A percentile compares a stretch with the other conserved stretches of the same genome.
Evolutionary conservation across 2,888 invertebrate species (phyloP).

Genomic region (Drymonia ruficornis): DNA sequence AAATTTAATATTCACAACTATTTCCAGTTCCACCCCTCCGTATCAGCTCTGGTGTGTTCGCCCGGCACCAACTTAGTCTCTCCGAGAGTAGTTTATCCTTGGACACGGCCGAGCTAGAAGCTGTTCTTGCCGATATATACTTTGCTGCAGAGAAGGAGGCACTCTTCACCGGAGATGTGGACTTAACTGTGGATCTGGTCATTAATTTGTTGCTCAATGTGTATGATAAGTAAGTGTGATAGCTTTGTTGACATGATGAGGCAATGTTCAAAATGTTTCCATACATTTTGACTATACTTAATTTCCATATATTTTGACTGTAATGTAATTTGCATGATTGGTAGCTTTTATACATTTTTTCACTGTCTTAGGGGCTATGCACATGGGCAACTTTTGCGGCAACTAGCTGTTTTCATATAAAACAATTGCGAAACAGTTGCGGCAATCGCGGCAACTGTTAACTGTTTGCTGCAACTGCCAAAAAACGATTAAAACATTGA

Average conservation of each 20-base stretch:
- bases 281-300: too few relatives aligned
- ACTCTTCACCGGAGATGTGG: conserved; percentile 85
- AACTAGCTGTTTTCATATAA: too few relatives aligned
- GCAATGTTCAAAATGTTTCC: too few relatives aligned
- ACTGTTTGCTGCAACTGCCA: too few relatives aligned
- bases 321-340: too few relatives aligned
- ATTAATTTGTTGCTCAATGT: conserved; percentile 87
- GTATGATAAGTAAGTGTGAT: conserved; percentile 86
- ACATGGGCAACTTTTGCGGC: too few relatives aligned
- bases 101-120: conserved; percentile 88
- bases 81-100: conserved; percentile 88
- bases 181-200: conserved; percentile 86
- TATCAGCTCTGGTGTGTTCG: conserved; percentile 88
- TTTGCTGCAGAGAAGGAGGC: conserved; percentile 89
- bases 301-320: too few relatives aligned
- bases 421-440: too few relatives aligned
- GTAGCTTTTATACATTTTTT: too few relatives aligned
- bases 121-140: conserved; percentile 89
- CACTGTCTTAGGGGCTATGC: too few relatives aligned
- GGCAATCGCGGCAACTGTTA: too few relatives aligned
- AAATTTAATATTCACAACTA: conserved; percentile 1
- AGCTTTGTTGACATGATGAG: neutral
- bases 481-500: too few relatives aligned
- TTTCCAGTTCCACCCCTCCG: conserved; percentile 77
- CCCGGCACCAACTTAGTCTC: conserved; percentile 88